These are phyloP conservation scores for Beaufortia kweichowensis DNA, from an alignment of 2,113 vertebrate genomes.

Conservation along the genomic window DNA sequence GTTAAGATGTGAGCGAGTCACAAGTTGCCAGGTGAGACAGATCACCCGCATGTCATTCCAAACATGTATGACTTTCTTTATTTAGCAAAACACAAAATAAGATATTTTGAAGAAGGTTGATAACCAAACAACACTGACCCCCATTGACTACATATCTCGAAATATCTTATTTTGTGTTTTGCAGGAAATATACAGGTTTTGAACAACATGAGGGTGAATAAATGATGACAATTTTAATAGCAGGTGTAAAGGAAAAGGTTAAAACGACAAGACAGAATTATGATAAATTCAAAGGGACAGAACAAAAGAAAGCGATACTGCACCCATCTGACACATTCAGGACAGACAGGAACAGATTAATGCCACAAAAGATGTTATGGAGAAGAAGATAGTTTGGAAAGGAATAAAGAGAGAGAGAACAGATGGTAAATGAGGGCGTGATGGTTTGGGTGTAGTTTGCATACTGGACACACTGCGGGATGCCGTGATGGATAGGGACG, in stretches of 20 bases:
- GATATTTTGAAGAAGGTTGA: too few relatives aligned
- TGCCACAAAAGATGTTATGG: not conserved
- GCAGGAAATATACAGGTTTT: too few relatives aligned
- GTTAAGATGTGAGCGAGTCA: too few relatives aligned
- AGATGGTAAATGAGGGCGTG: conserved; percentile 19
- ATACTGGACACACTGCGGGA: conserved; percentile 21
- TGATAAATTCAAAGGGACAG: not conserved
- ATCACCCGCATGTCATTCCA: too few relatives aligned
- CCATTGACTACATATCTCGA: too few relatives aligned
- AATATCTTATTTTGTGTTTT: too few relatives aligned
- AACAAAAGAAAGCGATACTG: not conserved
- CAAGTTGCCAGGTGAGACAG: too few relatives aligned
- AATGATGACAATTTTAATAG: too few relatives aligned
- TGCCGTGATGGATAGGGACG: conserved; percentile 25
- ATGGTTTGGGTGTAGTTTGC: conserved; percentile 32
- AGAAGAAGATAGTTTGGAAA: not conserved
- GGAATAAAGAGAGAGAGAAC: not conserved
- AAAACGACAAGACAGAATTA: not conserved
- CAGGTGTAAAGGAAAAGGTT: not conserved
- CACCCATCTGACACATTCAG: not conserved
- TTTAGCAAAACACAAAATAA: too few relatives aligned
- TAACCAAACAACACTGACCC: too few relatives aligned
- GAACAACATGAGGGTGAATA: too few relatives aligned
- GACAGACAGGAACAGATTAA: conserved; percentile 4
- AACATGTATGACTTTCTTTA: too few relatives aligned